Evolutionary conservation across 2,113 vertebrate species (phyloP).

Genomic region (Triplophysa tibetana): DNA sequence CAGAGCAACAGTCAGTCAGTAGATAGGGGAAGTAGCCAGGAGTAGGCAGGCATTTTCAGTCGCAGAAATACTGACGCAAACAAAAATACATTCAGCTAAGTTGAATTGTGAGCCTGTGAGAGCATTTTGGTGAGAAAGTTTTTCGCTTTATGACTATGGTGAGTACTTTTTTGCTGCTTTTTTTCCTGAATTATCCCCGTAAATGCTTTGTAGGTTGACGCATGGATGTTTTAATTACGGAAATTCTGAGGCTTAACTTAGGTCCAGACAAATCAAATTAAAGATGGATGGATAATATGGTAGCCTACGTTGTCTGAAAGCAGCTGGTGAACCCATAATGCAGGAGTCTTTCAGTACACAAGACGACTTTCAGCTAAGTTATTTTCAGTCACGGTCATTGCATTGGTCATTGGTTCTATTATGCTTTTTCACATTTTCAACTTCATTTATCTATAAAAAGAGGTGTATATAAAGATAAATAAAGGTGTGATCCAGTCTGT

Average conservation of each 20-base stretch:
- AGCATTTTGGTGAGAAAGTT: slow-evolving; percentile 9
- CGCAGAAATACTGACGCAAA: slow-evolving; percentile 38
- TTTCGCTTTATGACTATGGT: slow-evolving; percentile 63
- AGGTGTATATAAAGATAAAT: too few relatives aligned
- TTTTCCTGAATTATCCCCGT: not conserved
- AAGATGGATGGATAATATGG: not conserved
- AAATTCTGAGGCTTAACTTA: not conserved
- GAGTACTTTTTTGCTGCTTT: slow-evolving; percentile 57
- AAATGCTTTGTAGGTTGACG: too few relatives aligned
- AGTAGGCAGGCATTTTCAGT: slow-evolving; percentile 52
- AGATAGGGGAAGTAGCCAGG: slow-evolving; percentile 70
- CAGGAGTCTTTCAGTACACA: not conserved
- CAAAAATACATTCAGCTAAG: slow-evolving; percentile 23
- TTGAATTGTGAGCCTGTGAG: not conserved
- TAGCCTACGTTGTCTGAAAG: not conserved
- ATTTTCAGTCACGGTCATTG: not conserved
- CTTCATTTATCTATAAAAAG: too few relatives aligned
- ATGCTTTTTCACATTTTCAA: too few relatives aligned
- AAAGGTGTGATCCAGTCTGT: too few relatives aligned
- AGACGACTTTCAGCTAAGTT: not conserved
- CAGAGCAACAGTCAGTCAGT: slow-evolving; percentile 33
- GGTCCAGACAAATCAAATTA: not conserved
- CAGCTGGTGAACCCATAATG: not conserved
- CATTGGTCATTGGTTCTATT: not conserved
- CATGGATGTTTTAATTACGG: not conserved